A percentile compares a stretch with the other conserved stretches of the same genome.
Conservation (phyloP, 2,888 invertebrate genomes). For the Lepidochitona cinerea region DNA sequence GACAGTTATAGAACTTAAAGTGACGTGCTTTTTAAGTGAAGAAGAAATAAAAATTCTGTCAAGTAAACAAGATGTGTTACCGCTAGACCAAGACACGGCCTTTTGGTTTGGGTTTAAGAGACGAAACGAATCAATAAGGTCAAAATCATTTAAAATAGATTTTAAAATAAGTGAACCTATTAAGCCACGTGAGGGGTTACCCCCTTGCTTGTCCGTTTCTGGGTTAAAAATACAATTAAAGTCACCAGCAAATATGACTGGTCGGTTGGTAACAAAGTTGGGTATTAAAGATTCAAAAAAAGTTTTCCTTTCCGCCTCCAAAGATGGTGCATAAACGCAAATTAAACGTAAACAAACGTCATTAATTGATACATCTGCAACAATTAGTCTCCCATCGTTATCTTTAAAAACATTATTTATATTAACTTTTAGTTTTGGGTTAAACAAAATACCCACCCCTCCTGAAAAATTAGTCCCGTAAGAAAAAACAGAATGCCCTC, state of each 20-base stretch:
- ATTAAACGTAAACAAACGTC: background rate
- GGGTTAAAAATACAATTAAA: constrained; percentile 2
- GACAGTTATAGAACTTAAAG: background rate
- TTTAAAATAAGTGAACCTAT: background rate
- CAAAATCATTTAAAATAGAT: background rate
- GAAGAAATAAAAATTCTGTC: background rate
- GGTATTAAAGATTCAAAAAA: background rate
- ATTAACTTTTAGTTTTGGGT: background rate
- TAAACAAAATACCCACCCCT: background rate
- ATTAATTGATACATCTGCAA: background rate
- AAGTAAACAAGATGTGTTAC: background rate
- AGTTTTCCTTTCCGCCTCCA: background rate
- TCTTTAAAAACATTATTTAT: background rate
- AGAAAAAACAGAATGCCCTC: background rate
- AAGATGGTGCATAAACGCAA: background rate
- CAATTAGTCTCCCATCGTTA: background rate
- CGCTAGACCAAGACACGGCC: background rate
- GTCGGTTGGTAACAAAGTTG: background rate
- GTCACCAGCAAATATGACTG: too few species aligned
- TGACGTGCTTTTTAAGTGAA: background rate
- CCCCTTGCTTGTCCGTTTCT: background rate
- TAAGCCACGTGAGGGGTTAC: background rate
- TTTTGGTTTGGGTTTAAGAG: background rate
- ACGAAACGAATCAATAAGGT: background rate
- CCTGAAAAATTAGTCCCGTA: background rate